phyloP scores from a whole-genome alignment of 2,797 vertebrate genomes.

The Xenops minutus region DNA sequence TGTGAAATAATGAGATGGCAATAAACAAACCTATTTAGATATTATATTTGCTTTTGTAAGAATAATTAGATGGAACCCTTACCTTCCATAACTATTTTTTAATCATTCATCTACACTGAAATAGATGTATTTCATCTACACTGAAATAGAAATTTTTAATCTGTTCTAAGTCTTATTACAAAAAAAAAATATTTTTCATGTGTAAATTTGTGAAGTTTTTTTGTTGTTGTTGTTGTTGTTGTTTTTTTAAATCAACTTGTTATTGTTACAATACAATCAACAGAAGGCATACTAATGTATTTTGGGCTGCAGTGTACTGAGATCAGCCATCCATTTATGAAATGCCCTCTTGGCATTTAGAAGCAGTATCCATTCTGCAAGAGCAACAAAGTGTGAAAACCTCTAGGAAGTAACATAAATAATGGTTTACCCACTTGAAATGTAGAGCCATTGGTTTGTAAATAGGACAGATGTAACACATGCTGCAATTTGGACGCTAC shows the following conservation, averaged over 20 bases:
- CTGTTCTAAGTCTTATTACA: not conserved
- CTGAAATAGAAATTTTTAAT: not conserved
- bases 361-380: slow-evolving; percentile 31
- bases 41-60: not conserved
- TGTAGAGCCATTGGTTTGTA: not conserved
- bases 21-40: not conserved
- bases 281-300: not conserved
- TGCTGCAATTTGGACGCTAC: not conserved
- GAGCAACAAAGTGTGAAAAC: slow-evolving; percentile 37
- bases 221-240: not conserved
- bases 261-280: not conserved
- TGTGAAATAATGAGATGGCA: not conserved
- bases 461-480: not conserved
- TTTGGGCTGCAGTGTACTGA: not conserved
- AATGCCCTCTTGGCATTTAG: slow-evolving; percentile 1
- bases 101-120: not conserved
- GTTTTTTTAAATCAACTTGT: not conserved
- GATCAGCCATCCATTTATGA: slow-evolving; percentile 11
- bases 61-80: not conserved
- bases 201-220: not conserved
- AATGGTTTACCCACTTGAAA: slow-evolving; percentile 32
- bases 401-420: slow-evolving; percentile 14
- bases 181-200: not conserved
- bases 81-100: not conserved
- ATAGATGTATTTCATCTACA: not conserved